A percentile compares a stretch with the other conserved stretches of the same genome.
phyloP scores from a whole-genome alignment of 2,797 vertebrate genomes.

The Muraenolepis orangiensis region DNA sequence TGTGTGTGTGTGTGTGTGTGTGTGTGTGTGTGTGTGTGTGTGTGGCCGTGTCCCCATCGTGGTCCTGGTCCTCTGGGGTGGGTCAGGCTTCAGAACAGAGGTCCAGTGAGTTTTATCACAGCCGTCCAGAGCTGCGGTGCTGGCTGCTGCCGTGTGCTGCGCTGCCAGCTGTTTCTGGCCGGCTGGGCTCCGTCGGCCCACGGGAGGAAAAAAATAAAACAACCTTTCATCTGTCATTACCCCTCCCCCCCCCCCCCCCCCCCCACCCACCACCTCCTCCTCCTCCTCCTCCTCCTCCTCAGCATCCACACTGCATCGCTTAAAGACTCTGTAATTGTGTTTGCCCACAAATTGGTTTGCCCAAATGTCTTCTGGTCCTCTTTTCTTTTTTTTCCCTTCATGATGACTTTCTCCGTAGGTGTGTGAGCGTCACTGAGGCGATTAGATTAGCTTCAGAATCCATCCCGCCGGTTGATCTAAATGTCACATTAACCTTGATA shows the following conservation, averaged over 20 bases:
- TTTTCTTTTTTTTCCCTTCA: too few species aligned
- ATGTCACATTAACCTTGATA: background rate
- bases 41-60: background rate
- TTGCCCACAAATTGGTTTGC: background rate
- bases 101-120: conserved; percentile 31
- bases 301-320: background rate
- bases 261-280: background rate
- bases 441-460: background rate
- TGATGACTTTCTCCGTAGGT: background rate
- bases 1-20: background rate
- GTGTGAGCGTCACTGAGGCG: background rate
- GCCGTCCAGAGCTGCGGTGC: conserved; percentile 25
- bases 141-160: conserved; percentile 34
- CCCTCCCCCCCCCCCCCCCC: background rate
- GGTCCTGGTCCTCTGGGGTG: conserved; percentile 11
- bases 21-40: background rate
- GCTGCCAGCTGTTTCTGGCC: conserved; percentile 20
- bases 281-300: too few species aligned
- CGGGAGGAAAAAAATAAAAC: conserved; percentile 19
- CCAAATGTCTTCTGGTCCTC: background rate
- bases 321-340: conserved; percentile 3
- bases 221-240: conserved; percentile 2
- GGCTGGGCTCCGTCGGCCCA: conserved; percentile 29
- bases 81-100: conserved; percentile 23
- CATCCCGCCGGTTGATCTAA: background rate